Percentiles rank a stretch among this genome's conserved stretches.
Evolutionary conservation across 1,140 invertebrate genomes (phyloP).

Genomic region (Meloidogyne chitwoodi): DNA sequence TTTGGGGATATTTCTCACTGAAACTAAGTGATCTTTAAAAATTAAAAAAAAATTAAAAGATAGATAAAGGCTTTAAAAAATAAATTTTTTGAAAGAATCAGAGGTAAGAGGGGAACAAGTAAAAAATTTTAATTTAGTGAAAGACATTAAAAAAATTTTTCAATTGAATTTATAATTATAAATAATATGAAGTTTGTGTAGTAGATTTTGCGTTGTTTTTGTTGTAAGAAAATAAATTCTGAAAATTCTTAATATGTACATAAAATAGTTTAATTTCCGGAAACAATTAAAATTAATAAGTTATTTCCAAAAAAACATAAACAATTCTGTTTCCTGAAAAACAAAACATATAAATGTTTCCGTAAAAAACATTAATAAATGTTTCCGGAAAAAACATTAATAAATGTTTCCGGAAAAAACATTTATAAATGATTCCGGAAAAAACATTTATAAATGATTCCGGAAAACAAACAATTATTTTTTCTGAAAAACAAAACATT

Average conservation of each 20-base stretch:
- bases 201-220: not conserved
- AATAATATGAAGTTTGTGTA: not conserved
- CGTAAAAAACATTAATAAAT: too few relatives aligned
- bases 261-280: not conserved
- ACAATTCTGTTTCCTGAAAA: not conserved
- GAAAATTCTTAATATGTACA: not conserved
- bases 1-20: not conserved
- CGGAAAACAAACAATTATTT: not conserved
- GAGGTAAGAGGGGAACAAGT: not conserved
- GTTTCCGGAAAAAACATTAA: too few relatives aligned
- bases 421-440: too few relatives aligned
- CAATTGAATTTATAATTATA: not conserved
- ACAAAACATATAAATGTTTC: too few relatives aligned
- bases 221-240: not conserved
- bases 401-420: too few relatives aligned
- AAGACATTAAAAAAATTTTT: not conserved
- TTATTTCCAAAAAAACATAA: not conserved
- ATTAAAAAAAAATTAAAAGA: not conserved
- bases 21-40: not conserved
- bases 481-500: too few relatives aligned
- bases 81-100: not conserved
- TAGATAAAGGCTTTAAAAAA: not conserved
- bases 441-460: too few relatives aligned
- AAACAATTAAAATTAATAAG: not conserved
- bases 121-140: not conserved